A percentile compares a stretch with the other conserved stretches of the same genome.
Conservation (phyloP, 2,113 vertebrate species). For the Bothrops jararaca region DNA sequence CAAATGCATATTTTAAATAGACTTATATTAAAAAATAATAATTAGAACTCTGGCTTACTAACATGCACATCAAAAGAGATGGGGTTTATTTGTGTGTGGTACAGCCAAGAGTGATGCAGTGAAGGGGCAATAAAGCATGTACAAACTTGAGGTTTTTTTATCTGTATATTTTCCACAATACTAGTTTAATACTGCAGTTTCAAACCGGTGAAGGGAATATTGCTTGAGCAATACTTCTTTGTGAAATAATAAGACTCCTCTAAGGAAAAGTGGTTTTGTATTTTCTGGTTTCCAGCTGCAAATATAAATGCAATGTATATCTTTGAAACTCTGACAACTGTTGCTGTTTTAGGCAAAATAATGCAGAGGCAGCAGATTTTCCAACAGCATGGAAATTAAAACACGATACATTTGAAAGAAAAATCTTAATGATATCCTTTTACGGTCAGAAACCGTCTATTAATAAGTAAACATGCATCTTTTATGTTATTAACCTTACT, state of each 20-base stretch:
- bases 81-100: background rate
- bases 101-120: background rate
- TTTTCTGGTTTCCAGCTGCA: background rate
- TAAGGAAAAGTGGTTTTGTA: background rate
- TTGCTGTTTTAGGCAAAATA: constrained; percentile 2
- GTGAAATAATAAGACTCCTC: background rate
- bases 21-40: background rate
- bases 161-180: background rate
- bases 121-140: background rate
- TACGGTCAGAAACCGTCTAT: background rate
- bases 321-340: background rate
- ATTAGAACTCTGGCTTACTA: background rate
- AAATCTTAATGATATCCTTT: background rate
- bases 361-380: constrained; percentile 16
- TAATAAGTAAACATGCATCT: background rate
- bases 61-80: background rate
- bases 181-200: background rate
- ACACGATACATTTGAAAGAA: background rate
- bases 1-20: background rate
- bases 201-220: background rate
- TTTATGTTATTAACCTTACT: background rate
- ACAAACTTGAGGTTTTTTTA: background rate
- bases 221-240: background rate
- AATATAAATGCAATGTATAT: background rate
- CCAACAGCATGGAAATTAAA: accelerated